Evolutionary conservation across 2,113 vertebrate species (phyloP), one percentile per base, ranked within the genome.

Genomic region (Polypterus bichir): DNA sequence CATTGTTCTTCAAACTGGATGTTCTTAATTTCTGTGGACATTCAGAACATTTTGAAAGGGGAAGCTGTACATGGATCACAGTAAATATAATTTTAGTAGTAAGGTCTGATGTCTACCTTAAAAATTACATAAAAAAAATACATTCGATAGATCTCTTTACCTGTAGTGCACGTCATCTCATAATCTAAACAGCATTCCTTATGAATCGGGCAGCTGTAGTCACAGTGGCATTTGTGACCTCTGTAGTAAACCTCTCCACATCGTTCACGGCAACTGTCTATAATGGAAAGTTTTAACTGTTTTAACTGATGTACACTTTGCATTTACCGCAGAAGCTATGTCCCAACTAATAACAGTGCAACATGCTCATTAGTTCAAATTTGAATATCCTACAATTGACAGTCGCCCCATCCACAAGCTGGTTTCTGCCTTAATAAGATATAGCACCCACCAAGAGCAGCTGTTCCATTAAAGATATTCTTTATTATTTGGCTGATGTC

Each of bases 141-240:
- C 44, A 59, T 46, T 49, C 7, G 48, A 62, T 48, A 66, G 57
- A 55, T 78, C 69, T 78, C 80, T 70, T 80, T 87, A 98, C 96
- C 80, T 77, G 81, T 70, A 49, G 88, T 90, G 81, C 96, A 98
- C 64, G 79, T 68, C 68, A 70, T 77, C 76, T 81, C 87, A 77
- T 79, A 98, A 80, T 97, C 91, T 44, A 65, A 69, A 72, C 96
- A 98, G 86, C 96, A 98, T 73, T 98, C 96, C 71, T 71, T 80
- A 79, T 88, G 93, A 69, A 64, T 55, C 66, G 92, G 81, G 66
- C 96, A 98, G 75, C 5, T 85, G 73, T 82, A 89, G 71, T 98
- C 96, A 85, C 96, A 98, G 71, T 97, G 92, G 78, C 96, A 98
- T 66, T 3, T 62, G 76, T 78, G 73, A 55, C 85, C 83, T 74